Evolutionary conservation across 2,888 invertebrate species (phyloP).

Genomic region (Automeris io): DNA sequence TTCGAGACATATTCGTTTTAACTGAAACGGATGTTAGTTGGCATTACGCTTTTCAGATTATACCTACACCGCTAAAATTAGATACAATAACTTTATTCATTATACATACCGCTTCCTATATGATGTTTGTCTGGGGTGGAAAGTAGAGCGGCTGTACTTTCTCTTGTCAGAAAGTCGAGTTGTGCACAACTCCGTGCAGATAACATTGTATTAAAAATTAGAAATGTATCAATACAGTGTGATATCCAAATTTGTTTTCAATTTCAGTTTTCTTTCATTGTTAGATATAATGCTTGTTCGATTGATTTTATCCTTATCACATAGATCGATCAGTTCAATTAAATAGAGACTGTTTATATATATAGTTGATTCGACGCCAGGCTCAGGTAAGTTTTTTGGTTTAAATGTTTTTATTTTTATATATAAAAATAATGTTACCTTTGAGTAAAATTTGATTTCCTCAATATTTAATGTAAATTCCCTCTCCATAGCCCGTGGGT

Average conservation of each 20-base stretch:
- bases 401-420: too few species aligned
- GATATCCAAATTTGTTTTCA: neutral
- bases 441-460: too few species aligned
- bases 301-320: too few species aligned
- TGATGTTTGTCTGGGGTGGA: conserved; percentile 51
- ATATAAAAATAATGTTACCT: too few species aligned
- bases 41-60: conserved; percentile 6
- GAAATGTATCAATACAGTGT: too few species aligned
- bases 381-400: too few species aligned
- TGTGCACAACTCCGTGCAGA: conserved; percentile 52
- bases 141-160: conserved; percentile 70
- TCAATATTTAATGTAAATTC: too few species aligned
- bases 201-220: conserved; percentile 35
- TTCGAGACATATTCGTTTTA: conserved; percentile 21
- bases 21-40: conserved; percentile 2
- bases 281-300: too few species aligned
- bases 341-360: too few species aligned
- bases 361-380: too few species aligned
- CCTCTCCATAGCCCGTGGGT: too few species aligned
- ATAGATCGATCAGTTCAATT: too few species aligned
- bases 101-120: conserved; percentile 20
- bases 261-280: conserved; percentile 5
- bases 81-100: conserved; percentile 8
- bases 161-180: conserved; percentile 50
- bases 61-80: conserved; percentile 5